Evolutionary conservation across 2,797 vertebrate species (phyloP), one percentile per base, ranked within the genome.

Genomic region (Dicrostonyx torquatus): DNA sequence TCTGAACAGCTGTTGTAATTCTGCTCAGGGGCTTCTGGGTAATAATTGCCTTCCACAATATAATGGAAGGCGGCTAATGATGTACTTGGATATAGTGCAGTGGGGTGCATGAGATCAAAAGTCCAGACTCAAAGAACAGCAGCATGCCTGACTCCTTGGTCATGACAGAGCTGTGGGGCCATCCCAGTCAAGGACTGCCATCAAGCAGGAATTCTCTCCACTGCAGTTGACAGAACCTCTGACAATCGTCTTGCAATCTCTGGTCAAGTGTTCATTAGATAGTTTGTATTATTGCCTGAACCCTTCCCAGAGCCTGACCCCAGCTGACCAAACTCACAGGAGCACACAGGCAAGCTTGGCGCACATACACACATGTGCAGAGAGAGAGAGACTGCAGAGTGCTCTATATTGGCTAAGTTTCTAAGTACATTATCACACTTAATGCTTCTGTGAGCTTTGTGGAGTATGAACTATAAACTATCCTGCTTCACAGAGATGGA

Each of bases 201-300:
- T n/a, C 6, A 85, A 66, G 45, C 50, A 92, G 68, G 58, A 86
- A 85, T 91, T 96, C 40, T 40, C 17, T 55, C 87, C 60, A 88
- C 18, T 45, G 40, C 13, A 58, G 72, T 29, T 60, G 7, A 93
- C 79, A 92, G 24, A 53, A 82, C 84, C 76, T 29, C 72, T 60
- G 37, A 70, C 11, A 72, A 64, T 0, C 2, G 9, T 43, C 77
- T 94, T 93, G 37, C 64, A 80, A 87, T 87, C 90, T 78, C 77
- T 75, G 80, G 64, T 85, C 76, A 93, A 87, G 82, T 26, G 20
- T 43, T 68, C 78, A 64, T 93, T 77, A 78, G 58, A 70, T 68
- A 87, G 43, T 84, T 31, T 55, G 17, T 26, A 1, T 64, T 91
- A 26, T 55, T 95, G 18, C 45, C 66, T 50, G 37, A 70, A 40